Conservation (phyloP, 2,797 vertebrate species). For the Anguilla marmorata region DNA sequence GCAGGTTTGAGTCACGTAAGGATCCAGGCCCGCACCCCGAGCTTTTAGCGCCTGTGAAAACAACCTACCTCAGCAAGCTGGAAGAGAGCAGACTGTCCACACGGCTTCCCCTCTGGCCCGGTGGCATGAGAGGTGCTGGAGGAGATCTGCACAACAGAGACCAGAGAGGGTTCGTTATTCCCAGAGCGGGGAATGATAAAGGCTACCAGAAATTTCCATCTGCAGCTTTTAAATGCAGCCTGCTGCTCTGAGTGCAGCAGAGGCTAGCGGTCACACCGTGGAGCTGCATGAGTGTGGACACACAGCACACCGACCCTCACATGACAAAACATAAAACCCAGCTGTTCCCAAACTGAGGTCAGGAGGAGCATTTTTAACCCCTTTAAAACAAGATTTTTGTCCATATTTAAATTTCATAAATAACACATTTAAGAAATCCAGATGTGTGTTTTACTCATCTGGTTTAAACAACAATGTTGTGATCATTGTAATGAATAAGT, state of each 20-base stretch:
- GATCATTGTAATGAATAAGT: too few species aligned
- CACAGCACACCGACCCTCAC: neutral
- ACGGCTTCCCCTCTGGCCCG: slow-evolving; percentile 82
- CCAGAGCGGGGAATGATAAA: neutral
- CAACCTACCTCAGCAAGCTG: slow-evolving; percentile 89
- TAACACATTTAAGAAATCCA: neutral
- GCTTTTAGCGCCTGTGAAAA: neutral
- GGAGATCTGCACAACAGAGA: slow-evolving; percentile 66
- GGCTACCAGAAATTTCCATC: neutral
- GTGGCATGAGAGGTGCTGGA: slow-evolving; percentile 77
- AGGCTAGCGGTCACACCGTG: neutral
- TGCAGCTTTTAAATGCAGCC: neutral
- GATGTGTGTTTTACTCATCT: neutral
- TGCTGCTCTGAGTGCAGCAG: neutral
- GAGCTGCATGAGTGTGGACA: neutral
- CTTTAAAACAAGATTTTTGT: neutral
- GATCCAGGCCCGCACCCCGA: neutral
- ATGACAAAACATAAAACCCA: neutral
- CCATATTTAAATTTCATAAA: neutral
- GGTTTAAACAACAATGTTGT: neutral
- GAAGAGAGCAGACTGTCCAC: slow-evolving; percentile 90
- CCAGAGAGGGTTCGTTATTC: neutral
- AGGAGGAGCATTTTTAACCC: neutral
- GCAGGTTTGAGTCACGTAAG: neutral
- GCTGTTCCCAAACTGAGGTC: neutral